Conservation (phyloP, 1,140 invertebrate genomes). For the Diorhabda carinulata region DNA sequence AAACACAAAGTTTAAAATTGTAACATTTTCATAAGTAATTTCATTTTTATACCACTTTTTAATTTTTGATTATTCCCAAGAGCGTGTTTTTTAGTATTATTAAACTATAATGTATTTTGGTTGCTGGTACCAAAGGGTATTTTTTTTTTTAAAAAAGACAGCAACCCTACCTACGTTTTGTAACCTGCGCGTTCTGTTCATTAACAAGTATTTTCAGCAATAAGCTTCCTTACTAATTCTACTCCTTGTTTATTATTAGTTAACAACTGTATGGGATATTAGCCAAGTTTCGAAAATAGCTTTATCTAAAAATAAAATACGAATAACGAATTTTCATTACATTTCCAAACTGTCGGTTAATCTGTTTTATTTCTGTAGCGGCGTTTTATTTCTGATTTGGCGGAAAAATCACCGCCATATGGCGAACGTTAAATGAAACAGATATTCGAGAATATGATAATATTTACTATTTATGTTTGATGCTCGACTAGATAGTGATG, state of each 20-base stretch:
- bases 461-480: constrained; percentile 1
- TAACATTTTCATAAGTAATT: too few species aligned
- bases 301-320: background rate
- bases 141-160: too few species aligned
- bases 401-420: background rate
- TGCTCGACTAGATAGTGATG: background rate
- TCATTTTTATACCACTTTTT: too few species aligned
- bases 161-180: too few species aligned
- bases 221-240: too few species aligned
- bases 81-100: too few species aligned
- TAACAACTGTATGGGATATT: constrained; percentile 2
- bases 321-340: background rate
- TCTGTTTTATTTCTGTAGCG: background rate
- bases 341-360: constrained; percentile 2
- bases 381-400: constrained; percentile 2
- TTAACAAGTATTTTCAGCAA: too few species aligned
- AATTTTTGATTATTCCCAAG: too few species aligned
- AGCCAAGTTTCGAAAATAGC: constrained; percentile 2
- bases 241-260: background rate
- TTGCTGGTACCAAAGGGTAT: too few species aligned
- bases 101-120: too few species aligned
- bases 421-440: background rate
- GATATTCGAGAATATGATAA: background rate
- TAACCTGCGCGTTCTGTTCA: too few species aligned
- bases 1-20: too few species aligned